Evolutionary conservation across 2,888 invertebrate species (phyloP), one percentile per base, ranked within the genome.

Genomic region (Adelphocoris suturalis): DNA sequence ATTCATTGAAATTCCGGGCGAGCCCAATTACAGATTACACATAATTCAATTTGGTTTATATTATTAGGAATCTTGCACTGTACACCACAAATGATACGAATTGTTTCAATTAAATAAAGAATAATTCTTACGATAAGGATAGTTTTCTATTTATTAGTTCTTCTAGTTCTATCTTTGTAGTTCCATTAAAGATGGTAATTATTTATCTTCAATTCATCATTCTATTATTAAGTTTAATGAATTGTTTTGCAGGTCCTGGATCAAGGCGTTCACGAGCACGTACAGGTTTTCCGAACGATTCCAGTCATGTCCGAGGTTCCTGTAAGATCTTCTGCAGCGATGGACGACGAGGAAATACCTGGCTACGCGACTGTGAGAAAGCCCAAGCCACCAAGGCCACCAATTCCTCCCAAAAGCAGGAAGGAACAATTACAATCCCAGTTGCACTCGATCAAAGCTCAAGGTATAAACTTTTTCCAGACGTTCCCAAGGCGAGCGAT

Each of bases 291-390:
- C 48, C 37, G 57, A 27, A 27, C 81, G 46, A 68, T 85, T 3
- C 89, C 68, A 52, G 75, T 61, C 47, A 68, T 14, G n/a, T 46
- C 89, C 4, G 23, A 89, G 4, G 57, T 82, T 28, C 78, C 37
- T 9, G 85, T 86, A 84, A 87, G 68, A 80, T 90, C 84, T 27
- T 57, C 57, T 48, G 37, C 57, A 7, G 14, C 23, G n/a, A 28
- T 61, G 48, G 85, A 85, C 27, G 88, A 88, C 19, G 90, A 90
- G 16, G 90, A 90, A 19, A 78, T 81, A 48, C 95, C 94, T 28
- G 97, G 97, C 9, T 97, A 97, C 92, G 96, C 97, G 14, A 95
- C 96, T 47, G 96, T 97, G 78, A 96, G 97, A 90, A 97, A 97
- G 93, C 80, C 90, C 46, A 90, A 91, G 48, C 94, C 96, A 47